Evolutionary conservation across 2,888 invertebrate genomes (phyloP).

Genomic region (Parelbella ahira): DNA sequence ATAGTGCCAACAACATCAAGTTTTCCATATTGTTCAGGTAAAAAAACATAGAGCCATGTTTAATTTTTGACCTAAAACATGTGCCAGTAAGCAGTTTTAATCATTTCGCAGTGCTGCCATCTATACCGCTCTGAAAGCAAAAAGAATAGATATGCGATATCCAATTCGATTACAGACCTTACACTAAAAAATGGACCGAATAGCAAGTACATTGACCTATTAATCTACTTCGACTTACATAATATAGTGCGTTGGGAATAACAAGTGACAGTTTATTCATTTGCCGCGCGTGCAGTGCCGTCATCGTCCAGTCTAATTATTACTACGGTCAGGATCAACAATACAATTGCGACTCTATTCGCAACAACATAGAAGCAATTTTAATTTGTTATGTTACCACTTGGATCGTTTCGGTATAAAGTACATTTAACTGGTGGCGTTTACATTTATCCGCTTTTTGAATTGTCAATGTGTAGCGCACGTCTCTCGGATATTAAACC

Average conservation of each 20-base stretch:
- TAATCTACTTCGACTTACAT: constrained; percentile 63
- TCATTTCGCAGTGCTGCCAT: too few relatives aligned
- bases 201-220: constrained; percentile 60
- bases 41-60: too few relatives aligned
- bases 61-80: too few relatives aligned
- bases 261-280: constrained; percentile 46
- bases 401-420: too few relatives aligned
- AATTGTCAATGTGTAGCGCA: constrained; percentile 44
- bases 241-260: constrained; percentile 48
- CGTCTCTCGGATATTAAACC: constrained; percentile 22
- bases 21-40: too few relatives aligned
- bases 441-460: constrained; percentile 48
- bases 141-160: constrained; percentile 34
- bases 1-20: too few relatives aligned
- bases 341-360: constrained; percentile 7
- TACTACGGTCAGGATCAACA: not conserved
- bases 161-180: constrained; percentile 37
- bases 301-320: constrained; percentile 47
- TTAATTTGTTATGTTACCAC: too few relatives aligned
- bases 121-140: too few relatives aligned
- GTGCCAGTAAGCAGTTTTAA: too few relatives aligned
- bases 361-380: too few relatives aligned
- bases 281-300: constrained; percentile 47
- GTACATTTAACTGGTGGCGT: constrained; percentile 45
- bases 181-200: constrained; percentile 40